Evolutionary conservation across 2,113 vertebrate species (phyloP).

Genomic region (Micronycteris hirsuta): DNA sequence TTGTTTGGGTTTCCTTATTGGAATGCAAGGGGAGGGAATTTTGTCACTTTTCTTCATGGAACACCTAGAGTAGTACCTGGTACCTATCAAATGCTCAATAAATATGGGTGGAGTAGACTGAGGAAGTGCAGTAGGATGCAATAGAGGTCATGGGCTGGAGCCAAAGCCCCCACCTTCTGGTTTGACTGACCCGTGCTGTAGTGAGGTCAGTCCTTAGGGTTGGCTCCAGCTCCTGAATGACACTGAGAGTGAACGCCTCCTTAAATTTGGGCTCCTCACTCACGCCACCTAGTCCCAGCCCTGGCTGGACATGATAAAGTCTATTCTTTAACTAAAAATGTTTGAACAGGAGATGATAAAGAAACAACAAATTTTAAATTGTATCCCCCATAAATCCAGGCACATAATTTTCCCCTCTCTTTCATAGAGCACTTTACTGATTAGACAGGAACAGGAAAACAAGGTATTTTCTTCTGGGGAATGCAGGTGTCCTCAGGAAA

Average conservation of each 20-base stretch:
- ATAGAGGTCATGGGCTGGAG: background rate
- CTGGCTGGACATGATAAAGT: background rate
- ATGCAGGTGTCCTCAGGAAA: background rate
- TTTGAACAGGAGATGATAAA: background rate
- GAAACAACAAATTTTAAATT: background rate
- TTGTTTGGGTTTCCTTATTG: background rate
- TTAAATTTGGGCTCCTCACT: background rate
- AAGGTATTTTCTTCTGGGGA: background rate
- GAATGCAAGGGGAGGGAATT: background rate
- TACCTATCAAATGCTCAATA: background rate
- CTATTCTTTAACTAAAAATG: background rate
- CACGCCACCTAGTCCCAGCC: background rate
- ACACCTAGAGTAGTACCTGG: background rate
- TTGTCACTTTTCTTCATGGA: background rate
- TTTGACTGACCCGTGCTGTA: rapidly evolving
- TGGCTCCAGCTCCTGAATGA: background rate
- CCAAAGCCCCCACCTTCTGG: background rate
- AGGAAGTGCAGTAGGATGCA: background rate
- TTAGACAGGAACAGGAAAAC: background rate
- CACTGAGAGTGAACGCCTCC: background rate
- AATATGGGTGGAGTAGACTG: background rate
- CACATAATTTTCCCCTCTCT: background rate
- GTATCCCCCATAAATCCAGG: background rate
- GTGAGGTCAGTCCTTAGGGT: background rate
- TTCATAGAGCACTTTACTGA: background rate